Evolutionary conservation across 2,888 invertebrate species (phyloP), one percentile per base, ranked within the genome.

Genomic region (Oithona nana): DNA sequence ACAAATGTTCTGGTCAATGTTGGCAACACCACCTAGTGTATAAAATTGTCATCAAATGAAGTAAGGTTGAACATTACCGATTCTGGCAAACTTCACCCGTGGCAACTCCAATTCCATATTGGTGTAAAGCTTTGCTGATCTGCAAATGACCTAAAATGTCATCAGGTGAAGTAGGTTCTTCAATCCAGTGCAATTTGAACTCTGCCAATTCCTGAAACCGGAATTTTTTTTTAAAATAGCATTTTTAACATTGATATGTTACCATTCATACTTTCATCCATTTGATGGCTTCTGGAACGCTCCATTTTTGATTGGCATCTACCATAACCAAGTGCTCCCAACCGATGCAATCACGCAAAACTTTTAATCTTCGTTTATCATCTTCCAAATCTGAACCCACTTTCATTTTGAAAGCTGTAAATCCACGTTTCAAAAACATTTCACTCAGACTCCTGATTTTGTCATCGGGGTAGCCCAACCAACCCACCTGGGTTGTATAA

Each of bases 41-140:
- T n/a, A n/a, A n/a, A n/a, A n/a, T n/a, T n/a, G n/a, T n/a, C n/a
- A n/a, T n/a, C n/a, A n/a, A n/a, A n/a, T n/a, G n/a, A n/a, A n/a
- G n/a, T n/a, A n/a, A n/a, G n/a, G n/a, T n/a, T n/a, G n/a, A n/a
- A n/a, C n/a, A n/a, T n/a, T n/a, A n/a, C n/a, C 90, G 77, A 76
- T 93, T 93, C 30, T 85, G 84, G 72, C 88, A 89, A 83, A 87
- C 86, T 75, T 93, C 92, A 0, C 92, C 93, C 0, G 88, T 87
- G 0, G 92, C 93, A 48, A 93, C 88, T 2, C 83, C 84, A 65
- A 92, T 87, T 8, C 83, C 83, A 50, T 80, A 76, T 0, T 85
- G 83, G 66, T 82, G 71, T 61, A 83, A 24, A n/a, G 59, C 86
- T 70, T 83, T 79, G 0, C 87, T 79, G 66, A 92, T 88, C 57